phyloP scores from a whole-genome alignment of 2,888 invertebrate species.

The Drosophila stalkeri region DNA sequence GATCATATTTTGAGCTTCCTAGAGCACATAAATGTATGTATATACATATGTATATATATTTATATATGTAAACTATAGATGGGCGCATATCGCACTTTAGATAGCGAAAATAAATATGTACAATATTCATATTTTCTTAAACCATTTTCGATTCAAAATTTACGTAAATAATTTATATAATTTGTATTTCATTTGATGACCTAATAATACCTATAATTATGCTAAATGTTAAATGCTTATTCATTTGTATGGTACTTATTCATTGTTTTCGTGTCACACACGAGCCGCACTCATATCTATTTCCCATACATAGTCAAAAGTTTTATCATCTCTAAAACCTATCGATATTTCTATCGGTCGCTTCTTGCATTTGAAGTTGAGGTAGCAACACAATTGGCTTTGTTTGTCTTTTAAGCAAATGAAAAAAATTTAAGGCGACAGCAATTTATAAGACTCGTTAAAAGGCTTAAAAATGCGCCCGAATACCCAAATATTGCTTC shows the following conservation, averaged over 20 bases:
- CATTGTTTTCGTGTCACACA: neutral
- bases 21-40: neutral
- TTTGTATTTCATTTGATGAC: neutral
- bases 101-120: neutral
- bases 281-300: neutral
- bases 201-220: neutral
- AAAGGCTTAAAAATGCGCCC: slow-evolving; percentile 55
- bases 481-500: slow-evolving; percentile 39
- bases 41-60: neutral
- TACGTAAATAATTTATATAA: neutral
- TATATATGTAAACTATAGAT: neutral
- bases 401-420: neutral
- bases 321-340: neutral
- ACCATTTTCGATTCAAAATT: neutral
- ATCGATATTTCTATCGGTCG: neutral
- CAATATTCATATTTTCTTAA: neutral
- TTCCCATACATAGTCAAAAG: neutral
- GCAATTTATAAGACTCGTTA: slow-evolving; percentile 9
- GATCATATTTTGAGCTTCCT: neutral
- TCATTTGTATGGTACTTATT: neutral
- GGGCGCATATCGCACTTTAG: neutral
- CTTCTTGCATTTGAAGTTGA: neutral
- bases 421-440: slow-evolving; percentile 5
- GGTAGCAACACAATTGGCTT: neutral
- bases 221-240: neutral